phyloP scores from a whole-genome alignment of 2,113 vertebrate species.

The Cromileptes altivelis region DNA sequence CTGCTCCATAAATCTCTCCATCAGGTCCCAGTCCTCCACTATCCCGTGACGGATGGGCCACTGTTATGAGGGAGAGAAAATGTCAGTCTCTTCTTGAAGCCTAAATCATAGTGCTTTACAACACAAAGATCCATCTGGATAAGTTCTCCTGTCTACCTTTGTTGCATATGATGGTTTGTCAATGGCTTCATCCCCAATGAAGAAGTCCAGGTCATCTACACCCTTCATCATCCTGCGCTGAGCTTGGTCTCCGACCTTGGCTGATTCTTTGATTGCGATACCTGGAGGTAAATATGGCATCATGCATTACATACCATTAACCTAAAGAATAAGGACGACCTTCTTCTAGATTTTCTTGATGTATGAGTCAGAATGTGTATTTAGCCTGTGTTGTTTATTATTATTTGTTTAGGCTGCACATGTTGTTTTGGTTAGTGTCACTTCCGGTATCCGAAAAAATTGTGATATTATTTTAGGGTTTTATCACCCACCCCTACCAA shows the following conservation, averaged over 20 bases:
- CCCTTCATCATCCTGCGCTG: conserved; percentile 98
- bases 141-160: conserved; percentile 83
- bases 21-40: conserved; percentile 99
- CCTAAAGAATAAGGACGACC: too few relatives aligned
- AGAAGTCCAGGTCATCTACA: conserved; percentile 98
- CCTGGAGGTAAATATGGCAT: conserved; percentile 80
- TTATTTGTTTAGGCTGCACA: too few relatives aligned
- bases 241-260: conserved; percentile 97
- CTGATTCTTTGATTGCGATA: conserved; percentile 99
- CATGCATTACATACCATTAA: too few relatives aligned
- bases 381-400: too few relatives aligned
- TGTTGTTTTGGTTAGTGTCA: too few relatives aligned
- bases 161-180: conserved; percentile 98
- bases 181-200: conserved; percentile 99
- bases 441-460: too few relatives aligned
- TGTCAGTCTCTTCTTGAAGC: background rate
- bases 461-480: too few relatives aligned
- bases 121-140: too few relatives aligned
- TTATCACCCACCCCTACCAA: too few relatives aligned
- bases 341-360: too few relatives aligned
- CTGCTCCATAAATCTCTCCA: conserved; percentile 99
- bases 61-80: conserved; percentile 68
- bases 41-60: conserved; percentile 99
- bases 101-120: background rate
- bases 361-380: too few relatives aligned